phyloP scores from a whole-genome alignment of 2,797 vertebrate genomes.

The Oryzias dopingdopingensis region DNA sequence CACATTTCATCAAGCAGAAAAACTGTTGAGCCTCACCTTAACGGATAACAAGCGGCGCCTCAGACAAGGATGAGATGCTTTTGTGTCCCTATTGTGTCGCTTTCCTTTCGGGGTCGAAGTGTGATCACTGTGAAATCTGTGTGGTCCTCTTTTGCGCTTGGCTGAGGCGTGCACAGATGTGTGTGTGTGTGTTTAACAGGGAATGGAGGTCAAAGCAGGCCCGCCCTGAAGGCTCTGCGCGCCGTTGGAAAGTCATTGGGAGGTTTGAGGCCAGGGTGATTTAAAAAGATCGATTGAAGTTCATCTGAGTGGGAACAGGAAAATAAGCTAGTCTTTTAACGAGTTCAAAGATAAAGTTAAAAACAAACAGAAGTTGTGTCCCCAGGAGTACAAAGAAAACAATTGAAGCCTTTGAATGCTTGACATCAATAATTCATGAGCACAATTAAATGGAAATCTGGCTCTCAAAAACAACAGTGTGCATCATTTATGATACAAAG shows the following conservation, averaged over 20 bases:
- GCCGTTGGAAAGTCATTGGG: slow-evolving; percentile 8
- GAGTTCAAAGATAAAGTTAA: slow-evolving; percentile 14
- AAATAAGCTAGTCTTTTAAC: slow-evolving; percentile 1
- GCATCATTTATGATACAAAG: too few relatives aligned
- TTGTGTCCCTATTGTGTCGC: slow-evolving; percentile 70
- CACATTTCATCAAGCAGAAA: slow-evolving; percentile 29
- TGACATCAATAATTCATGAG: too few relatives aligned
- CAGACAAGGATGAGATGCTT: slow-evolving; percentile 48
- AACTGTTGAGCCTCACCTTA: slow-evolving; percentile 53
- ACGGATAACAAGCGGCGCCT: slow-evolving; percentile 44
- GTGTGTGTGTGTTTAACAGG: slow-evolving; percentile 13
- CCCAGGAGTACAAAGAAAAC: not conserved
- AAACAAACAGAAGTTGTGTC: slow-evolving; percentile 8
- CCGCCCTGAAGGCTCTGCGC: slow-evolving; percentile 1
- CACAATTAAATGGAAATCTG: not conserved
- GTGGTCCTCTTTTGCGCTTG: slow-evolving; percentile 16
- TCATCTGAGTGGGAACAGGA: not conserved
- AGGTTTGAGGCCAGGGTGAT: slow-evolving; percentile 11
- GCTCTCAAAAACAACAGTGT: not conserved
- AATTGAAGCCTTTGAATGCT: too few relatives aligned
- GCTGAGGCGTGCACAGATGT: not conserved
- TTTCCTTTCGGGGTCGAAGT: slow-evolving; percentile 53
- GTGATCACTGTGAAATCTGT: slow-evolving; percentile 44
- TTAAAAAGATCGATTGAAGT: slow-evolving; percentile 28
- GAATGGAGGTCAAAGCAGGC: slow-evolving; percentile 28